Base-by-base conservation (phyloP, 2,888 invertebrate genomes). In the Papilio elwesi region DNA sequence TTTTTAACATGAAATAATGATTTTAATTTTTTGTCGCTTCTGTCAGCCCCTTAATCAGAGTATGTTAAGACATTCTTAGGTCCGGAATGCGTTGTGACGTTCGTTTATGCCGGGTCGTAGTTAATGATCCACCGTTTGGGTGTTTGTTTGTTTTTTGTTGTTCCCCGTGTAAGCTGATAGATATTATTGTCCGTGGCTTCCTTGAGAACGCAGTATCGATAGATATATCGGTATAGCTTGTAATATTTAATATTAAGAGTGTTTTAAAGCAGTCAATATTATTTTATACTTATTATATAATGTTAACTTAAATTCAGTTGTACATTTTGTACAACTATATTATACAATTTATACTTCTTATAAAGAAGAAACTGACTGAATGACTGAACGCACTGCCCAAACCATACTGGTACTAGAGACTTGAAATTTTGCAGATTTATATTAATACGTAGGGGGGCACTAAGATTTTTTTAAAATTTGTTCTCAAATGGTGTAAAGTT, bases 31-130 rank as follows among this genome's bases (percentile, higher is more conserved):
- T 70, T 48, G 15, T 48, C 48, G 55, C 62, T 53, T n/a, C 69
- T 55, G 47, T 26, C 77, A 73, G 68, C 77, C 75, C 79, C 84
- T 85, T 85, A 85, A 85, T 78, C 68, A 26, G 70, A 79, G 80
- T 78, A 83, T 84, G 84, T 85, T 82, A 84, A 85, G 84, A 85
- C 85, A 85, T 85, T 84, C 84, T 81, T 75, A 75, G 70, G 64
- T 57, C 71, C 67, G 77, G 80, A 83, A 82, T 82, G 82, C 78
- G 79, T 66, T 75, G 67, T 77, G 78, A 76, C 76, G 76, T 74
- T 70, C 71, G 73, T 72, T 71, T 71, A 71, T 64, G 36, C 73
- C 74, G 76, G 74, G 71, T 70, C 71, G 78, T 79, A 78, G 79
- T 82, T 82, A 82, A 81, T 81, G 83, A 82, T 81, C 75, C 71